Percentiles rank a stretch among this genome's conserved stretches.
Conservation (phyloP, 2,888 invertebrate species). For the Nephrocerus scutellatus region DNA sequence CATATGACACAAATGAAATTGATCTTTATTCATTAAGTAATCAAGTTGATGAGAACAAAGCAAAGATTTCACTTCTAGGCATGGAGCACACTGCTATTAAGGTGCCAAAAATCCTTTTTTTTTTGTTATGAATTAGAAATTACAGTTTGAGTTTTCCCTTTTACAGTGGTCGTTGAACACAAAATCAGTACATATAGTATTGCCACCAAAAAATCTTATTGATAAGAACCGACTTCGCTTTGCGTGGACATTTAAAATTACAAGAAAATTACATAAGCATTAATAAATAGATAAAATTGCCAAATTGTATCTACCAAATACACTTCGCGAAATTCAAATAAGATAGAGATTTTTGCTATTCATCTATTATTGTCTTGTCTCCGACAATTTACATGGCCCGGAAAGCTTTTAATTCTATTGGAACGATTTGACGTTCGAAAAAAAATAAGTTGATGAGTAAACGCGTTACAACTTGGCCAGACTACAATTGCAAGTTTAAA, state of each 20-base stretch:
- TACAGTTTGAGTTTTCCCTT: conserved; percentile 4
- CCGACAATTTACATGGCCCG: no score
- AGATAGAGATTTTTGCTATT: no score
- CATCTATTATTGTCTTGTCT: no score
- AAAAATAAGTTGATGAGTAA: no score
- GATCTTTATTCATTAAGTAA: conserved; percentile 47
- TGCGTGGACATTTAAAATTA: conserved; percentile 46
- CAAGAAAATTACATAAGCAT: no score
- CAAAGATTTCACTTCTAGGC: conserved; percentile 52
- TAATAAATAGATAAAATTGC: no score
- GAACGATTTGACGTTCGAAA: no score
- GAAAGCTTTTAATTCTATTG: no score
- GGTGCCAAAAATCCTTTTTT: conserved; percentile 22
- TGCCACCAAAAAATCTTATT: conserved; percentile 41
- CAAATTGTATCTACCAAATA: no score
- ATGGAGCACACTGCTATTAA: conserved; percentile 34
- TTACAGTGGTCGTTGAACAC: conserved; percentile 34
- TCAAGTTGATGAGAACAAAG: conserved; percentile 22
- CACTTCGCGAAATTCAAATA: no score
- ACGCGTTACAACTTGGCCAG: no score
- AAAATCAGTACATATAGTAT: conserved; percentile 33
- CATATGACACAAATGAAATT: conserved; percentile 51
- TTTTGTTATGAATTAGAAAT: not conserved
- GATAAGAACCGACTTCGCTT: conserved; percentile 38
- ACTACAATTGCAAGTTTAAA: no score